A percentile compares a stretch with the other conserved stretches of the same genome.
These are phyloP conservation scores for Cuculus canorus DNA, from an alignment of 2,797 vertebrate species.

Conservation along the genomic window DNA sequence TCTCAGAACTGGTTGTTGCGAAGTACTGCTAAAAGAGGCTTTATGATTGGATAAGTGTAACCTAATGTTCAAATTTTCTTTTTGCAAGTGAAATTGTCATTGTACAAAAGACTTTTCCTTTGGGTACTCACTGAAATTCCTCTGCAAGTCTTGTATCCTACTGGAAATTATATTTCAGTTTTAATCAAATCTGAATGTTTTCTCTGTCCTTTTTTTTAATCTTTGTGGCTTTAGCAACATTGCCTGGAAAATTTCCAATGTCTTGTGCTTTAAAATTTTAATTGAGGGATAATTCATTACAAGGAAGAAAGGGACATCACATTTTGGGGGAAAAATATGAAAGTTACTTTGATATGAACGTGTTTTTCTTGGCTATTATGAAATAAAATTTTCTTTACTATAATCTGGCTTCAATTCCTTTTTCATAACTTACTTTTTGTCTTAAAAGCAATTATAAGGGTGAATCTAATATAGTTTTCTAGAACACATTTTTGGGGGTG, in stretches of 20 bases:
- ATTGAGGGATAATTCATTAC: fast-evolving
- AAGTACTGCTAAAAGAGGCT: fast-evolving
- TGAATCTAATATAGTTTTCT: fast-evolving
- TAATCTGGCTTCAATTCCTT: fast-evolving
- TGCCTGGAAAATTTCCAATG: fast-evolving
- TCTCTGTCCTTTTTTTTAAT: neutral
- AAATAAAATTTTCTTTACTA: fast-evolving
- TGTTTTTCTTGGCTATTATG: fast-evolving
- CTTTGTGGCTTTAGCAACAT: fast-evolving
- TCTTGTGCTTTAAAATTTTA: fast-evolving
- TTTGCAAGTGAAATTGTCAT: fast-evolving
- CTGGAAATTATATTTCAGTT: fast-evolving
- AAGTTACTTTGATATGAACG: fast-evolving
- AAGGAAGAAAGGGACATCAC: fast-evolving
- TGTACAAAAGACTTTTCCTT: fast-evolving
- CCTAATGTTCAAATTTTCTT: fast-evolving
- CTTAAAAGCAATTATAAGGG: neutral
- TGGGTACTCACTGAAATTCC: fast-evolving
- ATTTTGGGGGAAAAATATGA: fast-evolving
- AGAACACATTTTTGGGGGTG: fast-evolving
- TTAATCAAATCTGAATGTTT: fast-evolving
- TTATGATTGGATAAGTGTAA: fast-evolving
- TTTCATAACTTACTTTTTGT: too few species aligned
- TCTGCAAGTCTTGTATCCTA: fast-evolving
- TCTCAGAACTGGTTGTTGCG: fast-evolving